Percentiles rank a stretch among this genome's conserved stretches.
Evolutionary conservation across 2,113 vertebrate species (phyloP).

Genomic region (Ahaetulla prasina): DNA sequence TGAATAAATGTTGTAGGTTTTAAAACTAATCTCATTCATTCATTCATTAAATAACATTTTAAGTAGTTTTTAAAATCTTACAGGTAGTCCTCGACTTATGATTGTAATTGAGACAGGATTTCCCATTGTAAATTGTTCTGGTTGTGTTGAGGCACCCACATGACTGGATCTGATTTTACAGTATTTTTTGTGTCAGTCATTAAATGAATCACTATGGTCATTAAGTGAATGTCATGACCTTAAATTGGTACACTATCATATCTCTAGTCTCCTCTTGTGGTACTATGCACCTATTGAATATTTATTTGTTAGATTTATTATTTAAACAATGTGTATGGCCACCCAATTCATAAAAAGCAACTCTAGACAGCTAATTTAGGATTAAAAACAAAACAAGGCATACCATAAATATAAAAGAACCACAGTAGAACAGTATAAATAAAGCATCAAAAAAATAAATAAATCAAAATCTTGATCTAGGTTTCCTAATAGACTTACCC

Average conservation of each 20-base stretch:
- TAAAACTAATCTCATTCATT: not conserved
- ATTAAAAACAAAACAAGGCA: not conserved
- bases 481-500: too few species aligned
- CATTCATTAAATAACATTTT: not conserved
- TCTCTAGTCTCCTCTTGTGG: not conserved
- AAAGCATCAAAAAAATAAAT: too few species aligned
- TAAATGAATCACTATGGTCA: too few species aligned
- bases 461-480: not conserved
- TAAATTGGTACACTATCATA: not conserved
- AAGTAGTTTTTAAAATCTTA: not conserved
- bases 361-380: not conserved
- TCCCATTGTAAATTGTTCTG: too few species aligned
- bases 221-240: too few species aligned
- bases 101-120: too few species aligned
- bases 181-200: too few species aligned
- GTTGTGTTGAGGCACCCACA: too few species aligned
- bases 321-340: not conserved
- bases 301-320: not conserved
- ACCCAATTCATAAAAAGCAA: not conserved
- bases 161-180: too few species aligned
- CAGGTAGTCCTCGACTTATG: too few species aligned
- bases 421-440: not conserved
- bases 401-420: not conserved
- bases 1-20: not conserved
- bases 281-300: not conserved